Evolutionary conservation across 30 jellyfish, hydroid and myxozoan genomes (phyloP), one percentile per base, ranked within the genome.

Genomic region (Hydractinia echinata): DNA sequence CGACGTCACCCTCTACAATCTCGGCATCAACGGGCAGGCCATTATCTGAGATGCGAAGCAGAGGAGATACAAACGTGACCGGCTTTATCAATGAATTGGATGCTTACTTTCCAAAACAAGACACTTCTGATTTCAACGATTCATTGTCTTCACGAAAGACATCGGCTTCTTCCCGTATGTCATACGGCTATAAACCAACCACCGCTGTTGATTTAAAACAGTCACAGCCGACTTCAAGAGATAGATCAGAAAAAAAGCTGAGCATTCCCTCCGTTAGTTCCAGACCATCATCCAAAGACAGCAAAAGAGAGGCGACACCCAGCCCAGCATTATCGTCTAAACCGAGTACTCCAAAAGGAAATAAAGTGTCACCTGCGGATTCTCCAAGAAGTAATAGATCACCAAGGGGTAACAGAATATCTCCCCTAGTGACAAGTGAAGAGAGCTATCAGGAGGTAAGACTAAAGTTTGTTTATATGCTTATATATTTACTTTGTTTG

Each of bases 31-130:
- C 74, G 7, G 7, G 51, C 10, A 64, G 74, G 39, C 74, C 74
- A n/a, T 13, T 64, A 6, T 64, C 74, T 13, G 16, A 51, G 19
- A 51, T n/a, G 39, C 74, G 39, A 64, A 64, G 74, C 18, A 44
- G 74, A n/a, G 19, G 51, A 64, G 74, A 64, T 64, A n/a, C 74
- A n/a, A 51, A 13, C 16, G 39, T 64, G 74, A 64, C 74, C 19
- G 74, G 74, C 10, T 64, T 64, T 13, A n/a, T 64, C 51, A 64
- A 51, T n/a, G 18, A 64, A n/a, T 44, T 64, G 19, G 74, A 64
- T 4, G 74, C 74, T n/a, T 64, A n/a, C 6, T n/a, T 30, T 30
- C 44, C 44, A 30, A 30, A 30, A 30, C 44, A 30, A 30, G 44
- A 30, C 44, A 30, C 44, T 1, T 30, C 44, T 30, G 44, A 30